These are phyloP conservation scores for Peromyscus californicus DNA, from an alignment of 2,113 vertebrate genomes.

Conservation along the genomic window DNA sequence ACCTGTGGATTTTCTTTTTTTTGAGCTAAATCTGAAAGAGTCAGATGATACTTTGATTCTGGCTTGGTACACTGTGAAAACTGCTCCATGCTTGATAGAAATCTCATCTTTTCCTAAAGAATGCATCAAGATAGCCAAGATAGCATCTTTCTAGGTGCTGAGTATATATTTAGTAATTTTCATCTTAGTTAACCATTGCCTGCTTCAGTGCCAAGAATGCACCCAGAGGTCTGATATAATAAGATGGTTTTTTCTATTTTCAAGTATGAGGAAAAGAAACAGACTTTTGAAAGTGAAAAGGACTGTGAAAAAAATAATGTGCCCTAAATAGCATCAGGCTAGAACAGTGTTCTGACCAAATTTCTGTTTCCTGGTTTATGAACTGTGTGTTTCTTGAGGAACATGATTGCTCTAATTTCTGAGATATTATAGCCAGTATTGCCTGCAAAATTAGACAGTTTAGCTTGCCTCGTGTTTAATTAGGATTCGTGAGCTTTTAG, in stretches of 20 bases:
- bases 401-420: conserved; percentile 52
- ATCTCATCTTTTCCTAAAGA: not conserved
- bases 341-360: not conserved
- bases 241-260: conserved; percentile 7
- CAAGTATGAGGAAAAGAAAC: not conserved
- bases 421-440: not conserved
- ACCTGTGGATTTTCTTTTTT: not conserved
- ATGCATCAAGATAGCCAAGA: not conserved
- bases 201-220: not conserved
- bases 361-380: conserved; percentile 11
- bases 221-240: not conserved
- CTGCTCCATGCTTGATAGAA: not conserved
- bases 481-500: not conserved
- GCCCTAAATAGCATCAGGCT: not conserved
- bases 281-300: conserved; percentile 26
- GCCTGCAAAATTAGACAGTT: conserved; percentile 31
- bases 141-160: not conserved
- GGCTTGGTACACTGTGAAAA: not conserved
- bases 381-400: not conserved
- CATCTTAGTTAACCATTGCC: not conserved
- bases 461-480: conserved; percentile 46
- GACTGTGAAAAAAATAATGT: conserved; percentile 17
- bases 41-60: not conserved
- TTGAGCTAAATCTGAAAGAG: not conserved
- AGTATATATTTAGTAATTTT: not conserved